Base-by-base conservation (phyloP, 2,888 invertebrate genomes). In the Chelonus formosanus region DNA sequence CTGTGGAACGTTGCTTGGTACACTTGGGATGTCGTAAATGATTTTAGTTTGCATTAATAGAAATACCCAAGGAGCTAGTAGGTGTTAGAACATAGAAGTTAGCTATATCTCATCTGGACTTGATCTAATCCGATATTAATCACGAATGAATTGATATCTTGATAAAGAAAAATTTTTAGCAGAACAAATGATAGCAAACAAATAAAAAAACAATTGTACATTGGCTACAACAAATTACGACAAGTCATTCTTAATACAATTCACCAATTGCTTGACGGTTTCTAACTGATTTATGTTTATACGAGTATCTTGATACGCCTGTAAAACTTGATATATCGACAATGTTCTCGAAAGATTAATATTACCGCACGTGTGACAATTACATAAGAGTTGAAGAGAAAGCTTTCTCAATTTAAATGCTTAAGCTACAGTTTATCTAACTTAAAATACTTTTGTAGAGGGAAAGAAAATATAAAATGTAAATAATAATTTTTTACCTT, bases 31-130 rank as follows among this genome's bases (percentile, higher is more conserved):
- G 55, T 58, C 44, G 45, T 60, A 65, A 65, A 65, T 55, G 60
- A 65, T 65, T 59, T 65, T 47, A 53, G 59, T 53, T 50, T 40
- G 60, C 43, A 52, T n/a, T 52, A 43, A 55, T 20, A 58, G 47
- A n/a, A 44, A 5, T 60, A 50, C 20, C 35, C 54, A 58, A 52
- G 52, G 52, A 34, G 10, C 6, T 40, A 34, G 60, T 65, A 55
- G 60, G 60, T 65, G 65, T 56, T 45, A 47, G 59, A 20, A 10
- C 7, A 55, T 54, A 10, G 32, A 43, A 40, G 40, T 4, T n/a
- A 8, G 32, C 52, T 61, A 61, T 61, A 52, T 61, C n/a, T 34
- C 45, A 5, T 31, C 32, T 34, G 1, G 8, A 35, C 32, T 20
- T 48, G 35, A 48, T 60, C 50, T 35, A 40, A 52, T 48, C 40